Conservation (phyloP, 2,797 vertebrate genomes). For the Nasua narica region DNA sequence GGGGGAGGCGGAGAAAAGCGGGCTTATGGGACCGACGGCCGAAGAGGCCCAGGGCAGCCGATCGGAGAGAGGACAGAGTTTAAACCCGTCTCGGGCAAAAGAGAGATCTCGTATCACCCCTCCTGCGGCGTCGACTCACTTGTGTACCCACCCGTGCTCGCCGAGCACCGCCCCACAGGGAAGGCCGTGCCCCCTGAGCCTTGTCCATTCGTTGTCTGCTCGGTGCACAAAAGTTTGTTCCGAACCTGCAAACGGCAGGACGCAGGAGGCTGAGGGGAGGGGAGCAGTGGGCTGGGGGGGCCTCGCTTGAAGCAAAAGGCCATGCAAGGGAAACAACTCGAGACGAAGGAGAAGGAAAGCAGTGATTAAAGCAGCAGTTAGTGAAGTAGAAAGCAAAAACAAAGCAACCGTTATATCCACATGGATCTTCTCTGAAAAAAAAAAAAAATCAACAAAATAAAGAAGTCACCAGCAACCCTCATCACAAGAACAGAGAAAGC, state of each 20-base stretch:
- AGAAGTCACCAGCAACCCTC: neutral
- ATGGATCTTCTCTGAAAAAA: no score
- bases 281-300: no score
- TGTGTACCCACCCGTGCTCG: neutral
- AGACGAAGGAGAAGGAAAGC: neutral
- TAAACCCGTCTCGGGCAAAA: no score
- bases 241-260: no score
- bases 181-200: neutral
- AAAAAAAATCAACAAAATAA: neutral
- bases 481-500: neutral
- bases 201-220: neutral
- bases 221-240: fast-evolving
- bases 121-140: neutral
- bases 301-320: neutral
- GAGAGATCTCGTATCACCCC: neutral
- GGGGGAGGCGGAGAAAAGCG: no score
- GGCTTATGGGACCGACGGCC: fast-evolving
- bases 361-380: neutral
- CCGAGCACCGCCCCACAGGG: fast-evolving
- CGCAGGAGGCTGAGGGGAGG: neutral
- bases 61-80: neutral
- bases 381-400: neutral
- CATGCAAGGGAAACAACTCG: neutral
- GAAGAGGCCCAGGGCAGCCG: neutral
- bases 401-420: no score